Conservation (phyloP, 2,888 invertebrate species). For the Phymatocera aterrima region DNA sequence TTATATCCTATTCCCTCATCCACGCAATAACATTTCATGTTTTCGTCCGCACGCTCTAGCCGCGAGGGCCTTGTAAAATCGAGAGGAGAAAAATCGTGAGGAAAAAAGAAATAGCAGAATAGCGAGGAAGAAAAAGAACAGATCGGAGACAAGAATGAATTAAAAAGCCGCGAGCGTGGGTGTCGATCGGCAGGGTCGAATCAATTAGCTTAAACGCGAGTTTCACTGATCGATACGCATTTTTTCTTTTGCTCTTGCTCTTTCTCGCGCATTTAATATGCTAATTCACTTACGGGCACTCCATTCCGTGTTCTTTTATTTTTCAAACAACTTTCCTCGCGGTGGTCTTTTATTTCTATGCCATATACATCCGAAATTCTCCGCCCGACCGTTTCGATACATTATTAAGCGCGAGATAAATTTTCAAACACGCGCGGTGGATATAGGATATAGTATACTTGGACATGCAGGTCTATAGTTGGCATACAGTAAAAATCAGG, state of each 20-base stretch:
- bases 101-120: not conserved
- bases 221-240: not conserved
- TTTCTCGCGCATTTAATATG: not conserved
- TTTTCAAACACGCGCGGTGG: no score
- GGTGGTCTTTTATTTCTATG: no score
- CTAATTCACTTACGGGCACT: no score
- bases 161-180: not conserved
- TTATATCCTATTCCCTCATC: not conserved
- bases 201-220: constrained; percentile 4
- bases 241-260: not conserved
- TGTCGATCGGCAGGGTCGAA: not conserved
- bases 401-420: no score
- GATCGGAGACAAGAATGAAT: not conserved
- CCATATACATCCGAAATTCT: no score
- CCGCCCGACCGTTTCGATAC: no score
- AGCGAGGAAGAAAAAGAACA: not conserved
- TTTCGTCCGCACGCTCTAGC: not conserved
- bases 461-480: no score
- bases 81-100: not conserved
- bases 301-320: not conserved
- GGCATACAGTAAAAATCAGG: no score
- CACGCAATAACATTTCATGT: not conserved
- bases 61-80: not conserved
- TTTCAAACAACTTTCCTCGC: not conserved
- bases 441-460: no score